phyloP scores from a whole-genome alignment of 1,140 invertebrate species.

The Tetramorium simillimum region DNA sequence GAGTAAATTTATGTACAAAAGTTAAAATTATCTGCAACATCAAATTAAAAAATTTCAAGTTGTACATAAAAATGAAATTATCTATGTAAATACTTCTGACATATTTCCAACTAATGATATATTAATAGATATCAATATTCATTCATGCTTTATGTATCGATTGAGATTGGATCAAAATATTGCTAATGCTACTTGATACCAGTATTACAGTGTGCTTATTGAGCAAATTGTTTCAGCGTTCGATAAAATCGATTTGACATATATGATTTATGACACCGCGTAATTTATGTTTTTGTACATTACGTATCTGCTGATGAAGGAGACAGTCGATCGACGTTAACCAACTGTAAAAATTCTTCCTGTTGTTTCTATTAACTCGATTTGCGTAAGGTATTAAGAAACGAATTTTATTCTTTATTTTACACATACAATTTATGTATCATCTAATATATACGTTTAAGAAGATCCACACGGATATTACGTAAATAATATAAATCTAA shows the following conservation, averaged over 20 bases:
- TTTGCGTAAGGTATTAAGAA: not conserved
- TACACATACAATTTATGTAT: not conserved
- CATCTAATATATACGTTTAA: not conserved
- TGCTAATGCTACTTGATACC: not conserved
- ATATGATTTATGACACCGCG: not conserved
- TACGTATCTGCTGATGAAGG: not conserved
- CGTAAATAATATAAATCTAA: slow-evolving; percentile 6
- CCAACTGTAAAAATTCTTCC: not conserved
- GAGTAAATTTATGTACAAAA: not conserved
- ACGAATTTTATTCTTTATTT: not conserved
- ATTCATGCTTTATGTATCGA: not conserved
- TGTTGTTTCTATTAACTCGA: not conserved
- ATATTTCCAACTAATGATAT: not conserved
- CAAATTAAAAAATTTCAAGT: not conserved
- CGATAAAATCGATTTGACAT: slow-evolving; percentile 10
- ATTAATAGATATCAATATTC: not conserved
- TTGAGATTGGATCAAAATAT: not conserved
- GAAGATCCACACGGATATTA: not conserved
- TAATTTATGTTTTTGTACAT: not conserved
- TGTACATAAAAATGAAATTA: not conserved
- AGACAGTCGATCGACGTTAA: not conserved
- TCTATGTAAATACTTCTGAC: not conserved
- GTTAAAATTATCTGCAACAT: not conserved
- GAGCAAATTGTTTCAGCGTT: not conserved
- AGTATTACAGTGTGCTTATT: not conserved